Base-by-base conservation (phyloP, 2,797 vertebrate species). In the Phoebastria nigripes region DNA sequence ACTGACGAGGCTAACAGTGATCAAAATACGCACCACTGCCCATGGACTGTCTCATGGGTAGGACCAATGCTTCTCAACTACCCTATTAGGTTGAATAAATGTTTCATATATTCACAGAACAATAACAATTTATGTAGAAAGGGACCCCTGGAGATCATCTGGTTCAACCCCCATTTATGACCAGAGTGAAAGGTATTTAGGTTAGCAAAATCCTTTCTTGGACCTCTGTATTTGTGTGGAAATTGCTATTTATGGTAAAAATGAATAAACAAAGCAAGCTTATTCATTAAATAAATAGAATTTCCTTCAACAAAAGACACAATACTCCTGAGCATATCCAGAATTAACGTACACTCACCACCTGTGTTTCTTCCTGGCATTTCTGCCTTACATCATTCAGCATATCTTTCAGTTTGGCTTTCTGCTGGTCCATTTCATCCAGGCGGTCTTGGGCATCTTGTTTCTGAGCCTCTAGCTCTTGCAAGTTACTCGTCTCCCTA, bases 341-440 rank as follows among this genome's bases (percentile, higher is more conserved):
- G 63, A 77, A 90, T 31, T 25, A 91, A 56, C 14, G 6, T 6
- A n/a, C 70, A 87, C 98, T 98, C 96, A 99, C 99, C 99, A 99
- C 99, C 95, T 99, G 99, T 6, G 99, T 99, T 97, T 99, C 99
- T 18, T 99, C 99, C 95, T 99, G 99, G 95, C 99, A 99, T 78
- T 99, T 99, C 62, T 99, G 99, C 87, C 98, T 97, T 7, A 99
- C 99, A 15, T 99, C 99, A 3, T 97, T 99, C 73, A 99, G 98
- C 99, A 99, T 99, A 96, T 99, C 99, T 67, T 99, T 98, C 70
- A 99, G 97, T 86, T 99, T 99, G 83, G 99, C 98, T 94, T 99
- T 99, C 98, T 99, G 99, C 97, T 99, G 99, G 93, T 99, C 99
- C 99, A 99, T 99, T 97, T 99, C 99, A 3, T 99, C 99, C 82